These are phyloP conservation scores for Vulpes ferrilata DNA, from an alignment of 2,113 vertebrate genomes.

Conservation along the genomic window DNA sequence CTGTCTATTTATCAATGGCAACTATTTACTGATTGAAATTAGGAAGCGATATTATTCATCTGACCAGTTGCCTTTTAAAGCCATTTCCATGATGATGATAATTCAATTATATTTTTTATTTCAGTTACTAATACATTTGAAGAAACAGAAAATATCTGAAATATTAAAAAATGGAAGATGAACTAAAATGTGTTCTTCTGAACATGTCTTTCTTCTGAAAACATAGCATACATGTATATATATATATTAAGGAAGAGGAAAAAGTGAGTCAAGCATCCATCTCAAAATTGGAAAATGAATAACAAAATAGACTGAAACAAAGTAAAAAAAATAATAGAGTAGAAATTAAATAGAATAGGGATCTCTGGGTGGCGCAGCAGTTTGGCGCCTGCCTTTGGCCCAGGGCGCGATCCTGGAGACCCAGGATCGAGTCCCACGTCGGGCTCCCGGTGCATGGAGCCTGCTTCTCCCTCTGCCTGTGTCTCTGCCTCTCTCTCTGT, in stretches of 20 bases:
- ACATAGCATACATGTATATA: neutral
- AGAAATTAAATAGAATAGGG: neutral
- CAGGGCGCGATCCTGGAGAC: too few relatives aligned
- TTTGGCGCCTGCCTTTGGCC: too few relatives aligned
- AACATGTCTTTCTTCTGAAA: neutral
- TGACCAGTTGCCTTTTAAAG: neutral
- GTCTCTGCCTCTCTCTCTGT: too few relatives aligned
- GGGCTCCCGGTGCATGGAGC: too few relatives aligned
- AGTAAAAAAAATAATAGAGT: neutral
- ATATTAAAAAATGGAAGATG: neutral
- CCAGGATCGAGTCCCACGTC: too few relatives aligned
- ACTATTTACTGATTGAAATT: neutral
- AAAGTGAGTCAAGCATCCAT: neutral
- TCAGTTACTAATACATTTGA: neutral
- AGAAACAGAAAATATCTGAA: neutral
- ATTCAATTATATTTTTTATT: neutral
- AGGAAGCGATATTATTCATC: neutral
- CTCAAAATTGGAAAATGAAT: neutral
- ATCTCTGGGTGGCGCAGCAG: too few relatives aligned
- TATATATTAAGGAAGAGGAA: neutral
- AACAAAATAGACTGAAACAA: neutral
- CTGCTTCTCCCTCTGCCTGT: too few relatives aligned
- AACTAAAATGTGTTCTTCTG: neutral
- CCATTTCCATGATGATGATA: neutral
- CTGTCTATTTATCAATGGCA: neutral